Conservation (phyloP, 2,797 vertebrate species). For the Cyprinodon diabolis region DNA sequence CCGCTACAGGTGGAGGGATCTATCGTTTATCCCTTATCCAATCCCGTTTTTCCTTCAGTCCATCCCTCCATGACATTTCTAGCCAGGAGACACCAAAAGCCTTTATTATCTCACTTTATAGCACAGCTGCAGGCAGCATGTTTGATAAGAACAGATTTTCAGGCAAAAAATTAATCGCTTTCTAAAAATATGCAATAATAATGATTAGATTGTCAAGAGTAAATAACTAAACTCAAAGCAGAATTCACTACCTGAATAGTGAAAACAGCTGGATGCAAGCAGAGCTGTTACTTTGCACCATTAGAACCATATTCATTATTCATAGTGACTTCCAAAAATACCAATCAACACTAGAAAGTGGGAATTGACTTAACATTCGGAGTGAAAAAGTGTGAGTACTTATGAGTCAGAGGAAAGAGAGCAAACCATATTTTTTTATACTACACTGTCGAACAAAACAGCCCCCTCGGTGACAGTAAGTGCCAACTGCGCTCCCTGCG, state of each 20-base stretch:
- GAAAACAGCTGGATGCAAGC: conserved; percentile 21
- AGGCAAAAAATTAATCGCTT: conserved; percentile 26
- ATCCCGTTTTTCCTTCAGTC: conserved; percentile 20
- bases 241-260: conserved; percentile 13
- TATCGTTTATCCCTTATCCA: conserved; percentile 40
- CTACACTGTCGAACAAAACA: conserved; percentile 60
- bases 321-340: conserved; percentile 27
- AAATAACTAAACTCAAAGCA: neutral
- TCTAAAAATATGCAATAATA: conserved; percentile 21
- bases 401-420: conserved; percentile 34
- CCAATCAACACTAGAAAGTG: conserved; percentile 18
- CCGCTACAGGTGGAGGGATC: conserved; percentile 72
- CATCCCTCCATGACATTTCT: conserved; percentile 27
- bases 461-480: conserved; percentile 63
- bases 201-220: conserved; percentile 7
- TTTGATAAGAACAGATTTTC: conserved; percentile 36
- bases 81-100: conserved; percentile 59
- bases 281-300: conserved; percentile 11
- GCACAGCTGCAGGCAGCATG: conserved; percentile 44
- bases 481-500: conserved; percentile 58
- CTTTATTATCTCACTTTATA: conserved; percentile 41
- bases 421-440: conserved; percentile 51
- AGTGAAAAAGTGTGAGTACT: conserved; percentile 36
- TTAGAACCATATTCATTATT: conserved; percentile 23
- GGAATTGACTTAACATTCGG: conserved; percentile 38